phyloP scores from a whole-genome alignment of 1,140 invertebrate species.

The Rhyacophila brunnea region DNA sequence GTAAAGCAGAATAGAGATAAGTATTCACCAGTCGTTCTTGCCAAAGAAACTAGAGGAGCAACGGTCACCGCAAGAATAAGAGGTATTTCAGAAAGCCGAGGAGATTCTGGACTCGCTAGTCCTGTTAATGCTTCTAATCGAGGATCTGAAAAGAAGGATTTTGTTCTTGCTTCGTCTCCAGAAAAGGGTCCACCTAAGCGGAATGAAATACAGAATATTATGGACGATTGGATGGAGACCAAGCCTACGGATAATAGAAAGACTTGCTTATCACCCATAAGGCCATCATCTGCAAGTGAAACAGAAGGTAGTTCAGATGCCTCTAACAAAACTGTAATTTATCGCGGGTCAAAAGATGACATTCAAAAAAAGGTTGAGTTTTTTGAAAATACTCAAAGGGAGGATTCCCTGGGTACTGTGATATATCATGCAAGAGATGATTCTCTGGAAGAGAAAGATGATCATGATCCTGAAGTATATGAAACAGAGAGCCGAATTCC shows the following conservation, averaged over 20 bases:
- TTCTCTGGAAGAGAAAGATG: conserved; percentile 48
- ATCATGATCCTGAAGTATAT: conserved; percentile 39
- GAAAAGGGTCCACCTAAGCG: conserved; percentile 42
- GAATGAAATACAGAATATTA: conserved; percentile 47
- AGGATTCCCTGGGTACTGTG: conserved; percentile 47
- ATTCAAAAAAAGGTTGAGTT: conserved; percentile 75
- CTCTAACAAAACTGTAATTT: conserved; percentile 65
- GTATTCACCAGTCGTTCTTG: conserved; percentile 52
- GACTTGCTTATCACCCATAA: conserved; percentile 28
- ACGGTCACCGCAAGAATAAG: conserved; percentile 57
- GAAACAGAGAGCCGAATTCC: conserved; percentile 38
- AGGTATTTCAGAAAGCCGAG: conserved; percentile 37
- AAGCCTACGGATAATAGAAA: conserved; percentile 39
- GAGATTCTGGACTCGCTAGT: conserved; percentile 40
- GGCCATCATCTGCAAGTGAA: conserved; percentile 56
- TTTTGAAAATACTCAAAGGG: conserved; percentile 66
- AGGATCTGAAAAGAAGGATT: conserved; percentile 43
- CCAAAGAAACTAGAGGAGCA: conserved; percentile 64
- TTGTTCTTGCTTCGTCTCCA: conserved; percentile 53
- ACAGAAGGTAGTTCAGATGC: conserved; percentile 69
- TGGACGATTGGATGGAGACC: conserved; percentile 50
- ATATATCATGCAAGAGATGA: conserved; percentile 58
- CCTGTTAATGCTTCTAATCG: conserved; percentile 51
- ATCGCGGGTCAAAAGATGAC: conserved; percentile 55
- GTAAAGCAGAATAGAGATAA: conserved; percentile 53